A percentile compares a stretch with the other conserved stretches of the same genome.
Conservation (phyloP, 2,113 vertebrate species). For the Cyanoramphus novaezelandiae region DNA sequence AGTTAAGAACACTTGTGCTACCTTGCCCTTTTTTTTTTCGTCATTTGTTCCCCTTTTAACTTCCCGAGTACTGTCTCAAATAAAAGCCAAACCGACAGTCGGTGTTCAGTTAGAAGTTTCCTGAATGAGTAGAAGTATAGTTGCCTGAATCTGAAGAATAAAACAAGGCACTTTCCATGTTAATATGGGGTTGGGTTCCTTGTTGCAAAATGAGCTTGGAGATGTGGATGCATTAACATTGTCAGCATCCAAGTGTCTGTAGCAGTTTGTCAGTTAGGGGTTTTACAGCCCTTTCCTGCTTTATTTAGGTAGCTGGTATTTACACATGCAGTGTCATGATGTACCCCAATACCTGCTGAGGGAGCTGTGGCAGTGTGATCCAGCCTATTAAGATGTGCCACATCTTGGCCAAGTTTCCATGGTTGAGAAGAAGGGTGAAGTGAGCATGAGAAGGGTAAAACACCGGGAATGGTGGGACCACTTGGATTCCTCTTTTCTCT, state of each 20-base stretch:
- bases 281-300: not conserved
- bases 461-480: not conserved
- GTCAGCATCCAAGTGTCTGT: not conserved
- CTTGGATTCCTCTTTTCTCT: not conserved
- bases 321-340: accelerated
- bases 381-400: not conserved
- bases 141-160: not conserved
- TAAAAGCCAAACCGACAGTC: not conserved
- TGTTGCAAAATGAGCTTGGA: not conserved
- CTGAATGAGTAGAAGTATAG: not conserved
- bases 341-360: not conserved
- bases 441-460: not conserved
- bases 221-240: not conserved
- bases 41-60: not conserved
- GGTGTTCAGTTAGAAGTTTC: not conserved
- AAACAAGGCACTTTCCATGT: not conserved
- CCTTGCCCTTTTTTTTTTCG: not conserved
- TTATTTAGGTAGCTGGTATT: not conserved
- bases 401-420: not conserved
- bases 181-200: not conserved
- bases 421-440: not conserved
- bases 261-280: not conserved
- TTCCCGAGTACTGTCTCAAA: not conserved
- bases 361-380: not conserved
- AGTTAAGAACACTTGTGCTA: not conserved